Percentiles rank a stretch among this genome's conserved stretches.
Evolutionary conservation across 2,113 vertebrate species (phyloP).

Genomic region (Garra rufa): DNA sequence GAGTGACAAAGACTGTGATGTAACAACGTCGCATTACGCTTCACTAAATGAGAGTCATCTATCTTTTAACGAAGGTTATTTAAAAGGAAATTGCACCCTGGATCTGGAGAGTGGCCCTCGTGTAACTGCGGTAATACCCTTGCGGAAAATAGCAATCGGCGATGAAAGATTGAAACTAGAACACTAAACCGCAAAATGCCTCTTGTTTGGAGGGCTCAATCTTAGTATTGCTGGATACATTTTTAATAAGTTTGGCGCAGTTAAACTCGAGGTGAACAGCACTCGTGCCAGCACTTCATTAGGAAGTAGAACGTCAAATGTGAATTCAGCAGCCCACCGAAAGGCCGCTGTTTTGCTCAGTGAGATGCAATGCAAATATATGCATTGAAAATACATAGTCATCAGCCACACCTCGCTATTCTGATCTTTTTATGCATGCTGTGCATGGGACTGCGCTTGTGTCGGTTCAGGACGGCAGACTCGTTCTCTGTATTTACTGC

Average conservation of each 20-base stretch:
- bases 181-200: background rate
- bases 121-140: background rate
- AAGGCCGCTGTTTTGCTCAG: background rate
- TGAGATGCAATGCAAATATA: conserved; percentile 7
- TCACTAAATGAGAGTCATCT: conserved; percentile 30
- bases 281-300: conserved; percentile 39
- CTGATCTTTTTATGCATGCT: background rate
- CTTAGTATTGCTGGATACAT: conserved; percentile 17
- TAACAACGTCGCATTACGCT: background rate
- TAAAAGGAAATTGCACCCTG: conserved; percentile 13
- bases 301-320: conserved; percentile 4
- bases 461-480: background rate
- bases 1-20: conserved; percentile 20
- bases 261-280: conserved; percentile 22
- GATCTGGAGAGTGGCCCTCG: background rate
- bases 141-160: background rate
- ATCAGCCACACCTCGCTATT: background rate
- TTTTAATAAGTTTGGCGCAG: conserved; percentile 13
- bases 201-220: conserved; percentile 19
- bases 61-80: conserved; percentile 43
- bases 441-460: background rate
- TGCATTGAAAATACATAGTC: conserved; percentile 9
- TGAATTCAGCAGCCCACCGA: background rate
- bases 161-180: conserved; percentile 28
- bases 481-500: conserved; percentile 25